Conservation (phyloP, 2,113 vertebrate genomes). For the Lampris incognitus region DNA sequence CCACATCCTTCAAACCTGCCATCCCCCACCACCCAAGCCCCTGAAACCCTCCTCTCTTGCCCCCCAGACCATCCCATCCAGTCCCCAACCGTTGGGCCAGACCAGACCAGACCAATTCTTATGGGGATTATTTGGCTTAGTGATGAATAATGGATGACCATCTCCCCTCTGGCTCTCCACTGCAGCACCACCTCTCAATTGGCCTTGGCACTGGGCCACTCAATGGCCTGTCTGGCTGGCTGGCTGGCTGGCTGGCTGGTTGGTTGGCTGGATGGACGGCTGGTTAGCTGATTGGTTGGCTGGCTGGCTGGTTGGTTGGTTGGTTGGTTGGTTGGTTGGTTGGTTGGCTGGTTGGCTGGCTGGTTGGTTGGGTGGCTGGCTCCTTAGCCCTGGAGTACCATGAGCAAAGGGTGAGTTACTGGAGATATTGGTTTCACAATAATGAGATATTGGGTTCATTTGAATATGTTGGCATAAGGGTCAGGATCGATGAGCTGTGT, state of each 20-base stretch:
- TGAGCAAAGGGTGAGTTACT: slow-evolving; percentile 66
- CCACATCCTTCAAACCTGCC: slow-evolving; percentile 61
- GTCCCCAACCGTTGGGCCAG: slow-evolving; percentile 79
- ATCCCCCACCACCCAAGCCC: slow-evolving; percentile 57
- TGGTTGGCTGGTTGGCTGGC: slow-evolving; percentile 55
- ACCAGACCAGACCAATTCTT: slow-evolving; percentile 84
- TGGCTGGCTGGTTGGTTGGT: slow-evolving; percentile 70
- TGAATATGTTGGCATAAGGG: not conserved
- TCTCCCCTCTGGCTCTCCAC: slow-evolving; percentile 83
- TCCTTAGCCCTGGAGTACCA: slow-evolving; percentile 57
- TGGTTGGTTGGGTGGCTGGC: no score
- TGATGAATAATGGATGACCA: slow-evolving; percentile 87
- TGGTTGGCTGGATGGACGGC: not conserved
- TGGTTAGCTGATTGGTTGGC: slow-evolving; percentile 1
- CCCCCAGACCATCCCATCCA: slow-evolving; percentile 78
- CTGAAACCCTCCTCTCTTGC: slow-evolving; percentile 73
- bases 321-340: slow-evolving; percentile 71
- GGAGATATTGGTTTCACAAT: not conserved
- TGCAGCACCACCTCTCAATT: slow-evolving; percentile 82
- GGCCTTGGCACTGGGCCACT: slow-evolving; percentile 82
- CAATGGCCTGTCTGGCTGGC: slow-evolving; percentile 77
- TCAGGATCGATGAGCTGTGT: not conserved
- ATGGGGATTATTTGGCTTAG: slow-evolving; percentile 85
- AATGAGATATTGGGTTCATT: no score
- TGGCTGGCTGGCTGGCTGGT: slow-evolving; percentile 55